Conservation (phyloP, 2,113 vertebrate genomes). For the Seriola aureovittata region DNA sequence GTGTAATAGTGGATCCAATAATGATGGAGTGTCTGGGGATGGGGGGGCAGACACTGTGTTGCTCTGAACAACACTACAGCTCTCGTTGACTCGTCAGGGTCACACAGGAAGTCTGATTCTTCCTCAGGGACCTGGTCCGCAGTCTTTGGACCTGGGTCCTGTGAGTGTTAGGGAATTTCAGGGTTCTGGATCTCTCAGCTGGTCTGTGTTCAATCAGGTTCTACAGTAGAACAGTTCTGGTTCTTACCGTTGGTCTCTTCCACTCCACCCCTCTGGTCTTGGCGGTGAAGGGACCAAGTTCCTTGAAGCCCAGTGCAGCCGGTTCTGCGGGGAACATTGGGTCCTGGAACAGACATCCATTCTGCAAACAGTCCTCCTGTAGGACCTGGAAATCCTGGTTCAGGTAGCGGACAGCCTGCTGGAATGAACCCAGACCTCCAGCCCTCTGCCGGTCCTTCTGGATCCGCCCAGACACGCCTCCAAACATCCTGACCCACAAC, state of each 20-base stretch:
- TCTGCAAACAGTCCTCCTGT: constrained; percentile 80
- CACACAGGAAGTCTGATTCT: too few relatives aligned
- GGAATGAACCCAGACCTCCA: constrained; percentile 84
- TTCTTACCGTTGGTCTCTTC: constrained; percentile 88
- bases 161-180: too few relatives aligned
- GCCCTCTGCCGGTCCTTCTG: constrained; percentile 80
- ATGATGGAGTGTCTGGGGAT: too few relatives aligned
- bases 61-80: too few relatives aligned
- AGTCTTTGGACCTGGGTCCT: too few relatives aligned
- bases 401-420: constrained; percentile 78
- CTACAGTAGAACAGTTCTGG: background rate
- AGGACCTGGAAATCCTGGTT: constrained; percentile 89
- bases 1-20: background rate
- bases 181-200: background rate
- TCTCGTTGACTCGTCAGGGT: too few relatives aligned
- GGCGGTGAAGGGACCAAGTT: constrained; percentile 85
- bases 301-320: constrained; percentile 86
- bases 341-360: constrained; percentile 86
- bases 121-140: too few relatives aligned
- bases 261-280: constrained; percentile 88
- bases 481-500: constrained; percentile 60
- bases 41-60: too few relatives aligned
- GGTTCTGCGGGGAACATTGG: constrained; percentile 88
- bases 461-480: constrained; percentile 63
- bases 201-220: background rate